Evolutionary conservation across 2,797 vertebrate species (phyloP).

Genomic region (Peromyscus attwateri): DNA sequence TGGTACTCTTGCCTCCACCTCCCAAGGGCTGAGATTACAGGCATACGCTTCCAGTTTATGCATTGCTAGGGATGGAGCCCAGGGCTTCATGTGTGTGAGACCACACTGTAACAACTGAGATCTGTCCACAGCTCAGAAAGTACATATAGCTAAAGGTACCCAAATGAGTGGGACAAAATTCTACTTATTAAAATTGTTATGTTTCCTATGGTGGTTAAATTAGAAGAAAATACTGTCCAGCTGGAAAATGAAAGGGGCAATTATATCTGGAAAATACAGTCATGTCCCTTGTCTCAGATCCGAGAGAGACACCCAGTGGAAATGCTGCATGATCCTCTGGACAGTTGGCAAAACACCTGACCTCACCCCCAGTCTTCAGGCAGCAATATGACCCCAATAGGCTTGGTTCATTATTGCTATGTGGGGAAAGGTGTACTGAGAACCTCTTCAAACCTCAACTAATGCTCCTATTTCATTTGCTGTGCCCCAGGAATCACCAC

Average conservation of each 20-base stretch:
- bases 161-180: background rate
- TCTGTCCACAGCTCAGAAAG: background rate
- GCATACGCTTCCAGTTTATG: background rate
- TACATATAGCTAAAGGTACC: background rate
- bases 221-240: constrained; percentile 39
- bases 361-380: background rate
- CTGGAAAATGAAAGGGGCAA: constrained; percentile 50
- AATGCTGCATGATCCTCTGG: constrained; percentile 61
- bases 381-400: background rate
- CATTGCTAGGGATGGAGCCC: background rate
- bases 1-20: background rate
- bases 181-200: background rate
- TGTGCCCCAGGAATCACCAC: background rate
- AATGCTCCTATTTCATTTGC: background rate
- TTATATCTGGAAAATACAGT: constrained; percentile 51
- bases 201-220: background rate
- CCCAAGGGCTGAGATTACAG: background rate
- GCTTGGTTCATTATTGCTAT: background rate
- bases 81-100: background rate
- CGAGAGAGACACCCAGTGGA: constrained; percentile 63
- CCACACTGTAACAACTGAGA: background rate
- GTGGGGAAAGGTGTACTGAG: fast-evolving
- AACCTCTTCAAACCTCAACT: background rate
- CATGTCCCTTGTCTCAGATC: constrained; percentile 40
- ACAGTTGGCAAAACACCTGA: constrained; percentile 4